Evolutionary conservation across 2,888 invertebrate genomes (phyloP).

Genomic region (Agrypnus murinus): DNA sequence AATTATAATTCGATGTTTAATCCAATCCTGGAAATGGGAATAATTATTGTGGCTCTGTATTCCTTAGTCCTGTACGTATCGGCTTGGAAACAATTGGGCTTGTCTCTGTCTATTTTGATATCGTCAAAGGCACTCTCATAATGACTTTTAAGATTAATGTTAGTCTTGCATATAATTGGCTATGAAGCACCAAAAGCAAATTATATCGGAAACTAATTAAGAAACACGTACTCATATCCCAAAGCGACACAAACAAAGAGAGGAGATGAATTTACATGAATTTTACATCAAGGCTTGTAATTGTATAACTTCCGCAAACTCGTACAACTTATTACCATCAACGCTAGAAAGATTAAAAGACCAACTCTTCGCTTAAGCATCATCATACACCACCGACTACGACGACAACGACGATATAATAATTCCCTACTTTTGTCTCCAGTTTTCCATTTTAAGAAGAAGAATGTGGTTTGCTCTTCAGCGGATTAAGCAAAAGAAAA

Average conservation of each 20-base stretch:
- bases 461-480: slow-evolving; percentile 31
- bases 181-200: not conserved
- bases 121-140: too few relatives aligned
- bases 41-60: too few relatives aligned
- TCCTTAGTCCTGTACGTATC: too few relatives aligned
- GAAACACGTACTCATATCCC: slow-evolving; percentile 5
- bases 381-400: slow-evolving; percentile 24
- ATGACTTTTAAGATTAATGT: too few relatives aligned
- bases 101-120: too few relatives aligned
- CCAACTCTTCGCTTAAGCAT: slow-evolving; percentile 30
- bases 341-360: slow-evolving; percentile 34
- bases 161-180: too few relatives aligned
- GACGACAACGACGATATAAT: not conserved
- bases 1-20: too few relatives aligned
- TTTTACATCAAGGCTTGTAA: slow-evolving; percentile 40
- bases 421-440: slow-evolving; percentile 37
- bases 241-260: not conserved
- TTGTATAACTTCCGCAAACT: slow-evolving; percentile 40
- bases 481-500: not conserved
- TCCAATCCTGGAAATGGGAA: too few relatives aligned
- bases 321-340: slow-evolving; percentile 38
- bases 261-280: slow-evolving; percentile 27
- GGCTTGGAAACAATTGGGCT: too few relatives aligned
- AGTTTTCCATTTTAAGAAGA: slow-evolving; percentile 22
- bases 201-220: slow-evolving; percentile 18